Evolutionary conservation across 1,140 invertebrate genomes (phyloP).

Genomic region (Ganaspis sp.): DNA sequence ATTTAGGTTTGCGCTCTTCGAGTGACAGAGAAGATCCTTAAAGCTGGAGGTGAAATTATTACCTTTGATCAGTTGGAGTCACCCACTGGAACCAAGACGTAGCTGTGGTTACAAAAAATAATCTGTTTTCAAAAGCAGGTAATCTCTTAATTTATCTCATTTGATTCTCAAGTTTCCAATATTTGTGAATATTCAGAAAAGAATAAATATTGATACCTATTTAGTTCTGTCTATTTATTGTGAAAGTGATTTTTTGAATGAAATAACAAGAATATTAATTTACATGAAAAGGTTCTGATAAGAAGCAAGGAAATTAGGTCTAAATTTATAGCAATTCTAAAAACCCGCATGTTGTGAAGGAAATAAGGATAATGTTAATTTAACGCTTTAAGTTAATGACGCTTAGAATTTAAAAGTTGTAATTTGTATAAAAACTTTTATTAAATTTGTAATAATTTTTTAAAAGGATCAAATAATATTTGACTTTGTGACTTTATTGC

Average conservation of each 20-base stretch:
- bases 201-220: not conserved
- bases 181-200: not conserved
- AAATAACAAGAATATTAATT: too few relatives aligned
- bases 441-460: too few relatives aligned
- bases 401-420: too few relatives aligned
- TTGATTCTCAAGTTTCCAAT: not conserved
- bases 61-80: conserved; percentile 99
- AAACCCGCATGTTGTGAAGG: too few relatives aligned
- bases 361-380: too few relatives aligned
- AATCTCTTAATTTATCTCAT: not conserved
- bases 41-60: conserved; percentile 96
- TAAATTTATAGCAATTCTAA: too few relatives aligned
- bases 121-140: conserved; percentile 58
- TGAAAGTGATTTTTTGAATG: too few relatives aligned
- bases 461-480: too few relatives aligned
- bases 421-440: too few relatives aligned
- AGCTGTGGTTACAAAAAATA: conserved; percentile 99
- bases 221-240: not conserved
- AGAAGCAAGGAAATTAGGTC: too few relatives aligned
- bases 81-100: conserved; percentile 94
- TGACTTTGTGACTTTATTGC: not conserved
- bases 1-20: conserved; percentile 92
- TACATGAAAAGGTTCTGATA: too few relatives aligned
- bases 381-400: too few relatives aligned
- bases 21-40: conserved; percentile 95